These are phyloP conservation scores for Tichodroma muraria DNA, from an alignment of 2,113 vertebrate species.

Conservation along the genomic window DNA sequence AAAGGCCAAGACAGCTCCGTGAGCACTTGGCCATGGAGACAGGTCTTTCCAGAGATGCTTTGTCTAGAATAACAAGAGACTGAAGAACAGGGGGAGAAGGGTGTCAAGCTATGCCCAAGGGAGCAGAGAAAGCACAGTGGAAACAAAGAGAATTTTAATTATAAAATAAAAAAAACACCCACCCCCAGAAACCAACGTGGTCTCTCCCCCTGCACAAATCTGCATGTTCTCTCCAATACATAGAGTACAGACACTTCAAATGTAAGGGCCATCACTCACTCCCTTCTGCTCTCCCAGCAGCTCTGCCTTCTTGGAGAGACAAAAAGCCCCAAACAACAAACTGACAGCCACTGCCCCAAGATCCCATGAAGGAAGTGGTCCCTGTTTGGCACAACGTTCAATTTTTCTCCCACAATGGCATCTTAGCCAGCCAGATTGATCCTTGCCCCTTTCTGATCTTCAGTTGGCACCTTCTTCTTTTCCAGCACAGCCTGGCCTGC, in stretches of 20 bases:
- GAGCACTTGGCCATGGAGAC: neutral
- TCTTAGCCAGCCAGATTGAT: neutral
- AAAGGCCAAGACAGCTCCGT: neutral
- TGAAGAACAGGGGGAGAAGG: neutral
- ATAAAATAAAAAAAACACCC: neutral
- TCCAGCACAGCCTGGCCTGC: neutral
- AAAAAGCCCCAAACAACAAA: neutral
- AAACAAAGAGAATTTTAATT: conserved; percentile 47
- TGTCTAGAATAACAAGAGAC: neutral
- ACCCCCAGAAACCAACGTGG: neutral
- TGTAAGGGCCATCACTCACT: neutral
- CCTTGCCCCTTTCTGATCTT: neutral
- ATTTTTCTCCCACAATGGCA: neutral
- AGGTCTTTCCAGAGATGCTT: neutral
- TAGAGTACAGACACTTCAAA: neutral
- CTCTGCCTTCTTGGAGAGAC: neutral
- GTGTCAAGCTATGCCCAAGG: neutral
- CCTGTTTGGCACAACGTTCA: neutral
- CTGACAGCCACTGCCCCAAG: neutral
- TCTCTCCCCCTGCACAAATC: neutral
- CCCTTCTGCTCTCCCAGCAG: neutral
- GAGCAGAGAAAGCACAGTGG: neutral
- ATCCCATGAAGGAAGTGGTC: neutral
- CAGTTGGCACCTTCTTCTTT: neutral
- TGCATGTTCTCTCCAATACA: neutral